Base-by-base conservation (phyloP, 2,797 vertebrate species). In the Pogonophryne albipinna region DNA sequence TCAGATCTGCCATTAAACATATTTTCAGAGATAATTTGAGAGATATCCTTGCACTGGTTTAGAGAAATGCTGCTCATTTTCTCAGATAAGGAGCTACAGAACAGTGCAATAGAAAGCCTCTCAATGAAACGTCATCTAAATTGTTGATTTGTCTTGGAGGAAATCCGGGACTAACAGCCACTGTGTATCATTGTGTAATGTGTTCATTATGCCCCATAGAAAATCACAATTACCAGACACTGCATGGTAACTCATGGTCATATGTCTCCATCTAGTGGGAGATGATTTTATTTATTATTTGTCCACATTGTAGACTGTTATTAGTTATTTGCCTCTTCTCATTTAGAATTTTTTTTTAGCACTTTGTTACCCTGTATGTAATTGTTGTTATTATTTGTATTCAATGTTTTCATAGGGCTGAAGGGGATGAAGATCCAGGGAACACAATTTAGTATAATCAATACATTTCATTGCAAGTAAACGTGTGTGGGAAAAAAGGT, bases 241-340 rank as follows among this genome's bases (percentile, higher is more conserved):
- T 55, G 7, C 50, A 23, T 3, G 42, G 61, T 41, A 10, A 49
- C 53, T 87, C 23, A 5, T 79, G 74, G 76, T 76, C 63, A 56
- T 84, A 41, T 93, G 91, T 84, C 89, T 81, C 92, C 90, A 90
- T 90, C 92, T 93, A 91, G 91, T 91, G 92, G 88, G 60, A 75
- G 44, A 80, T 20, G 1, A 17, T 76, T 23, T 73, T 44, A 13
- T 79, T 56, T 59, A 19, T 44, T 56, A 31, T 71, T n/a, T 38
- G 31, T 74, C 51, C 17, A 71, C 34, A 38, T n/a, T 49, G n/a
- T 11, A 71, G 10, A 42, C 49, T 52, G 6, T 41, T 12, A 10
- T 1, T 57, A 13, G 9, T n/a, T 50, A 11, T 62, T 72, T 59
- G 4, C 41, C 8, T 45, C 2, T 52, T 52, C 15, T 3, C 10